Evolutionary conservation across 2,797 vertebrate species (phyloP).

Genomic region (Nothura maculosa): DNA sequence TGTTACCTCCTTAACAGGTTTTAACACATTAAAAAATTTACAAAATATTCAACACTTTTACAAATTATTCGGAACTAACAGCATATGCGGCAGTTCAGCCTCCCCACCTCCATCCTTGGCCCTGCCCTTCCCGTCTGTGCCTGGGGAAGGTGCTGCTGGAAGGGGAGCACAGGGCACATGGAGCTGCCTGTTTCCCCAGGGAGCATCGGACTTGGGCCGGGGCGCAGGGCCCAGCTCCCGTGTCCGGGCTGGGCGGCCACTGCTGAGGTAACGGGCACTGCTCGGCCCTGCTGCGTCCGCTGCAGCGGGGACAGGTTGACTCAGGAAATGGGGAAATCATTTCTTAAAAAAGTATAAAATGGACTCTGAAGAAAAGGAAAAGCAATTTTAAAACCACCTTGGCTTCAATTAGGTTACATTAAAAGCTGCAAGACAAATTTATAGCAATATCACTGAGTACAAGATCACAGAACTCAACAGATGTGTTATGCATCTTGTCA

Average conservation of each 20-base stretch:
- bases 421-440: constrained; percentile 37
- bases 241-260: rapidly evolving
- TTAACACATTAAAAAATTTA: constrained; percentile 74
- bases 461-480: background rate
- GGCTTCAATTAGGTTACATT: constrained; percentile 13
- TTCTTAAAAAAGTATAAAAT: constrained; percentile 41
- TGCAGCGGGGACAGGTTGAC: constrained; percentile 36
- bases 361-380: constrained; percentile 51
- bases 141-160: background rate
- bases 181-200: background rate
- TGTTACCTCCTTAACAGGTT: constrained; percentile 66
- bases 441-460: constrained; percentile 12
- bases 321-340: constrained; percentile 33
- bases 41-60: constrained; percentile 64
- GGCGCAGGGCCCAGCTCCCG: background rate
- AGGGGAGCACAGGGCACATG: background rate
- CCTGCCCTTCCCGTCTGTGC: background rate
- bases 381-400: background rate
- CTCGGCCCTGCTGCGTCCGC: background rate
- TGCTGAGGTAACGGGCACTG: background rate
- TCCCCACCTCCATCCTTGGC: background rate
- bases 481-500: background rate
- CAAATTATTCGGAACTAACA: constrained; percentile 47
- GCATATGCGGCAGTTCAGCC: background rate
- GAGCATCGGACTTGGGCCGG: background rate